Evolutionary conservation across 1,140 invertebrate species (phyloP), one percentile per base, ranked within the genome.

Genomic region (Andricus grossulariae): DNA sequence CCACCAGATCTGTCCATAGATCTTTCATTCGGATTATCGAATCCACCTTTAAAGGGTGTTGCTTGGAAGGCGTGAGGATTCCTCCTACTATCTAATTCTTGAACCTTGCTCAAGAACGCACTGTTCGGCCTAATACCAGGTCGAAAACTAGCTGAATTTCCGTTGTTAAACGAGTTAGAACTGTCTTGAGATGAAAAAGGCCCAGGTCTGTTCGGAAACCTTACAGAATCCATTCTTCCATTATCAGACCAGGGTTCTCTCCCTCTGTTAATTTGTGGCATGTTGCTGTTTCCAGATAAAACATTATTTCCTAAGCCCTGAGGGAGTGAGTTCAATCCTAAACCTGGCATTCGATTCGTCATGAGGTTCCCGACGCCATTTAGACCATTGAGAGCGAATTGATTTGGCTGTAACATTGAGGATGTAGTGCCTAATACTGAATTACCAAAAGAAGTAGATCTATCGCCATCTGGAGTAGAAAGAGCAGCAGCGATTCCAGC

Each of bases 41-140:
- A 71, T 8, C 75, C 77, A 5, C 78, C 82, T 3, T 85, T 82
- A 19, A 81, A 85, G 16, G 45, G 77, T 72, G 32, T 73, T 0
- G 88, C 72, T n/a, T 94, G 93, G 71, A 94, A 94, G 0, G 93
- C 93, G 74, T 94, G 92, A 0, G 93, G 93, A 82, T 94, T 94
- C 0, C 93, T 89, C 54, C 93, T 93, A 50, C 93, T 93, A 11
- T 92, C 93, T 3, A 94, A 77, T 71, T 94, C 93, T 73, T 93
- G 93, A 16, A 94, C 80, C 74, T 80, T 78, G 21, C 55, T 82
- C 12, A 78, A 15, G 51, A 82, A 82, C 0, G 72, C 51, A 57
- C 76, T 80, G 13, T n/a, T 73, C 0, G 18, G 18, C 45, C 73
- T 83, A 32, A 75, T 80, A 55, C 57, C 82, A 2, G 76, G 76